Conservation (phyloP, 2,113 vertebrate species). For the Chitala chitala region DNA sequence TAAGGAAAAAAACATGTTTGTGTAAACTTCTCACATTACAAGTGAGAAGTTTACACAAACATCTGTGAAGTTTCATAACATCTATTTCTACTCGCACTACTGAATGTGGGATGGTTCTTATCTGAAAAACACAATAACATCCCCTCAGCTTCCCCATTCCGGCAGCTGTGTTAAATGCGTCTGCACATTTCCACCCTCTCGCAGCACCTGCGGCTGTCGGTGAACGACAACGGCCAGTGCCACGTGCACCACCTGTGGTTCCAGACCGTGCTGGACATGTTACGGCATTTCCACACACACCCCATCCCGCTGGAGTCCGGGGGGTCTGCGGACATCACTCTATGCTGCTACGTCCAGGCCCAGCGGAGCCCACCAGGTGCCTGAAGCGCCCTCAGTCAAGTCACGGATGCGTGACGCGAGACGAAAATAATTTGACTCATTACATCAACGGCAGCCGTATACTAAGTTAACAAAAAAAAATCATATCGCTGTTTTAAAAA, state of each 20-base stretch:
- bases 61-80: neutral
- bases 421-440: no score
- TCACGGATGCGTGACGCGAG: neutral
- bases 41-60: no score
- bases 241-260: constrained; percentile 81
- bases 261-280: constrained; percentile 76
- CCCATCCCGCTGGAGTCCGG: constrained; percentile 76
- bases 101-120: no score
- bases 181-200: neutral
- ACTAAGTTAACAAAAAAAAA: no score
- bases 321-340: constrained; percentile 70
- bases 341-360: constrained; percentile 68
- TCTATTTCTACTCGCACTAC: neutral
- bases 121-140: no score
- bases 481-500: no score
- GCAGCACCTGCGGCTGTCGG: constrained; percentile 75
- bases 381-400: neutral
- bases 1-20: no score
- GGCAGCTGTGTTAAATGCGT: neutral
- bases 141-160: neutral
- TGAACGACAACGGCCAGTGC: constrained; percentile 73
- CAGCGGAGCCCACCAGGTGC: constrained; percentile 54
- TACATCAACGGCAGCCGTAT: no score
- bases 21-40: no score
- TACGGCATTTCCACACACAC: constrained; percentile 74